phyloP scores from a whole-genome alignment of 2,888 invertebrate species.

The Tiphia femorata region DNA sequence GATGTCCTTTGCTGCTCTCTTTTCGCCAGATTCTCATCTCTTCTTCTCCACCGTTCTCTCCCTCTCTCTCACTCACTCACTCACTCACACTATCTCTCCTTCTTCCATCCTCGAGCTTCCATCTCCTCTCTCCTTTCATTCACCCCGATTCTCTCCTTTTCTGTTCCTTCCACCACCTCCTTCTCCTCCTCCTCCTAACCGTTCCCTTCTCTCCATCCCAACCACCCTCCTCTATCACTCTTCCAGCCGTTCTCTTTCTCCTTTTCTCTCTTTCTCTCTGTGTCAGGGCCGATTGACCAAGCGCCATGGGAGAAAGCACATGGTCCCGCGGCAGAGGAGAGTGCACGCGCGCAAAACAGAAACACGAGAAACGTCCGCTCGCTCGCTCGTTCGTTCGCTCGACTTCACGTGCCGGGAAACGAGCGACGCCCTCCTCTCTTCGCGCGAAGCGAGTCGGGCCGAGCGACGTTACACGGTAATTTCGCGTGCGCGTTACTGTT shows the following conservation, averaged over 20 bases:
- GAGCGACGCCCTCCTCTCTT: no score
- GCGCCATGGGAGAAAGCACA: slow-evolving; percentile 28
- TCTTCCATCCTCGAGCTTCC: slow-evolving; percentile 26
- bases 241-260: background rate
- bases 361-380: slow-evolving; percentile 8
- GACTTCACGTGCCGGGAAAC: no score
- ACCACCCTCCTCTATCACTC: no score
- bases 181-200: background rate
- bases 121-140: slow-evolving; percentile 20
- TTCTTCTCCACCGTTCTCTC: background rate
- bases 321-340: slow-evolving; percentile 11
- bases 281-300: slow-evolving; percentile 36
- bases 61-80: slow-evolving; percentile 3
- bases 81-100: slow-evolving; percentile 11
- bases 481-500: no score
- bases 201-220: no score
- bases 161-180: slow-evolving; percentile 12
- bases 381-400: no score
- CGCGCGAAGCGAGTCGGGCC: no score
- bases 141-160: slow-evolving; percentile 16
- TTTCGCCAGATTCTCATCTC: no score
- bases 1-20: no score
- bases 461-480: no score
- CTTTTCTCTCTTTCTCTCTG: background rate
- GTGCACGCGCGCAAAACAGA: slow-evolving; percentile 1